phyloP scores from a whole-genome alignment of 2,797 vertebrate species.

The Thaleichthys pacificus region DNA sequence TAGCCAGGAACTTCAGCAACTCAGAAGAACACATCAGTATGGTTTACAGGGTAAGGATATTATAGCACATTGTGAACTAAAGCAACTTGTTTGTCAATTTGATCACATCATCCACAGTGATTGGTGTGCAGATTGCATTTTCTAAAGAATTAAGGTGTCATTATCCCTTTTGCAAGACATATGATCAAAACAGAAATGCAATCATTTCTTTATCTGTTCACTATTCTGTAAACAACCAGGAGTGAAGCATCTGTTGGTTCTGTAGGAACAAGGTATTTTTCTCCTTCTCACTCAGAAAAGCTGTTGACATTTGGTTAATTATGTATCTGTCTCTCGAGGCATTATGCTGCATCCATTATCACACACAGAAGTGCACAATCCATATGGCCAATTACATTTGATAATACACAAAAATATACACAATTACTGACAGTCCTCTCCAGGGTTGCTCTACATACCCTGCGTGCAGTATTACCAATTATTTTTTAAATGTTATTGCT shows the following conservation, averaged over 20 bases:
- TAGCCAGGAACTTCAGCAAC: conserved; percentile 88
- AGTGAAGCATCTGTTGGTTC: neutral
- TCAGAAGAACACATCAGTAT: conserved; percentile 85
- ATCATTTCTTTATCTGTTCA: neutral
- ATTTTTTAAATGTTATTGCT: neutral
- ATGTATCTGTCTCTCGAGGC: conserved; percentile 2
- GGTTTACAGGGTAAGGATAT: conserved; percentile 78
- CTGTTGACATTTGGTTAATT: conserved; percentile 7
- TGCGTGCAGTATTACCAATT: neutral
- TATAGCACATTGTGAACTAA: neutral
- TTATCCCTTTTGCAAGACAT: neutral
- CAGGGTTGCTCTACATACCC: neutral
- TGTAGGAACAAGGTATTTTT: neutral
- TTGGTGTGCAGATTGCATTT: neutral
- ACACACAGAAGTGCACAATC: neutral
- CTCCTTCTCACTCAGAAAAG: conserved; percentile 1
- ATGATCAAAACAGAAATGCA: neutral
- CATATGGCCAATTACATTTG: neutral
- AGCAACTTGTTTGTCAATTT: neutral
- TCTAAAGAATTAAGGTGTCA: neutral
- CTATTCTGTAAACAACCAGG: neutral
- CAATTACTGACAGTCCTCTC: neutral
- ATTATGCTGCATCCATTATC: neutral
- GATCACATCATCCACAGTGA: neutral
- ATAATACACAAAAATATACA: neutral